A percentile compares a stretch with the other conserved stretches of the same genome.
Evolutionary conservation across 1,140 invertebrate genomes (phyloP).

Genomic region (Philopotamus ludificatus): DNA sequence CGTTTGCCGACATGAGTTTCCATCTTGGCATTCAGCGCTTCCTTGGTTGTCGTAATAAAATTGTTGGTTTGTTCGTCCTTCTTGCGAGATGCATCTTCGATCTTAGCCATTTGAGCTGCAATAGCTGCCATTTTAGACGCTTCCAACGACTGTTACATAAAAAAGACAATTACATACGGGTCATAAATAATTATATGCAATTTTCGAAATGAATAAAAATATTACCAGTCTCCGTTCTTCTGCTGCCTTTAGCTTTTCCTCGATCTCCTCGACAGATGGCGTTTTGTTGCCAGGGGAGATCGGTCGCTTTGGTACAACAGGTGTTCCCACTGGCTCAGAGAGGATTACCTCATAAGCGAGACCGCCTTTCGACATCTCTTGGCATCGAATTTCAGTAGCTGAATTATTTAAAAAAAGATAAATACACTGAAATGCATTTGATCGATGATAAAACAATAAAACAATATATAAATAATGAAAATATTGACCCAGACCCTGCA

Average conservation of each 20-base stretch:
- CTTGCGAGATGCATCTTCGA: slow-evolving; percentile 87
- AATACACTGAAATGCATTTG: no score
- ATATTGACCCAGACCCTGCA: background rate
- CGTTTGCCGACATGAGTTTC: slow-evolving; percentile 83
- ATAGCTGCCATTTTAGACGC: slow-evolving; percentile 79
- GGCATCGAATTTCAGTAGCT: slow-evolving; percentile 86
- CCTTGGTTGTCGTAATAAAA: slow-evolving; percentile 81
- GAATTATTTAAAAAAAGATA: slow-evolving; percentile 34
- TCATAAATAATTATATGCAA: background rate
- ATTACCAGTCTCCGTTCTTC: slow-evolving; percentile 85
- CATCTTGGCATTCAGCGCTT: slow-evolving; percentile 87
- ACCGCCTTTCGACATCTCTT: slow-evolving; percentile 85
- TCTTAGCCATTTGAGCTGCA: slow-evolving; percentile 77
- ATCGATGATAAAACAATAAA: no score
- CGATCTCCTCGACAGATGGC: slow-evolving; percentile 79
- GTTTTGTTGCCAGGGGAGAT: slow-evolving; percentile 63
- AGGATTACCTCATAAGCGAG: slow-evolving; percentile 91
- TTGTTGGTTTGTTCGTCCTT: slow-evolving; percentile 80
- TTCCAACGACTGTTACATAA: slow-evolving; percentile 68
- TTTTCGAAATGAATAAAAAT: slow-evolving; percentile 23
- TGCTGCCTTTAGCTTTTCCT: slow-evolving; percentile 86
- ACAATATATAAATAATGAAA: no score
- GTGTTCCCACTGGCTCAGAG: slow-evolving; percentile 71
- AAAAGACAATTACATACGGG: slow-evolving; percentile 1
- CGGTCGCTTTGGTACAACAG: slow-evolving; percentile 61